Evolutionary conservation across 2,797 vertebrate species (phyloP).

Genomic region (Otolemur crassicaudatus): DNA sequence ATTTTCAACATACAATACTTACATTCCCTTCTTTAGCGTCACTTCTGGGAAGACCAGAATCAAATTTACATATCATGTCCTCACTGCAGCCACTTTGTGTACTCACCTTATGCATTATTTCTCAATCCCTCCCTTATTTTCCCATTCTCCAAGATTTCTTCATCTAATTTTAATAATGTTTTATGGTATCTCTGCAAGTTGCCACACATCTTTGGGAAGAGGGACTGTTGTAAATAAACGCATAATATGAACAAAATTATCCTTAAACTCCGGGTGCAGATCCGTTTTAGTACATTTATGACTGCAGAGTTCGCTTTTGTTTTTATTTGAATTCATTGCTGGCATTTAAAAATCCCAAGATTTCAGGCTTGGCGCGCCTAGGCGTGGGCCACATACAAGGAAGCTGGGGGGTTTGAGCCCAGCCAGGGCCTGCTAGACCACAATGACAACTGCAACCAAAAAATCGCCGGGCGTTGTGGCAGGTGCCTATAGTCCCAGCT

Average conservation of each 20-base stretch:
- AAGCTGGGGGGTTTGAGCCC: no score
- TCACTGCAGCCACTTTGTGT: conserved; percentile 9
- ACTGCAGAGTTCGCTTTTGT: background rate
- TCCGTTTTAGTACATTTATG: background rate
- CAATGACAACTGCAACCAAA: no score
- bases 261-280: background rate
- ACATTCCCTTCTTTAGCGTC: background rate
- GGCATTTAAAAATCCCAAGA: background rate
- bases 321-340: background rate
- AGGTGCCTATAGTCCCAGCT: no score
- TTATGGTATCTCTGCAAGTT: background rate
- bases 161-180: conserved; percentile 8
- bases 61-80: background rate
- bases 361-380: background rate
- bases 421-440: no score
- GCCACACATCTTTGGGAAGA: background rate
- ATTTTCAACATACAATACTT: background rate
- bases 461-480: no score
- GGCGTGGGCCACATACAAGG: no score
- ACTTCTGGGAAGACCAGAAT: background rate
- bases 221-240: background rate
- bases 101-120: background rate
- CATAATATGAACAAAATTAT: background rate
- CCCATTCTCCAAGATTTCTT: background rate
- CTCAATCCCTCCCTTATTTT: background rate